Percentiles rank a stretch among this genome's conserved stretches.
phyloP scores from a whole-genome alignment of 2,888 invertebrate genomes.

The Didymodactylos carnosus region DNA sequence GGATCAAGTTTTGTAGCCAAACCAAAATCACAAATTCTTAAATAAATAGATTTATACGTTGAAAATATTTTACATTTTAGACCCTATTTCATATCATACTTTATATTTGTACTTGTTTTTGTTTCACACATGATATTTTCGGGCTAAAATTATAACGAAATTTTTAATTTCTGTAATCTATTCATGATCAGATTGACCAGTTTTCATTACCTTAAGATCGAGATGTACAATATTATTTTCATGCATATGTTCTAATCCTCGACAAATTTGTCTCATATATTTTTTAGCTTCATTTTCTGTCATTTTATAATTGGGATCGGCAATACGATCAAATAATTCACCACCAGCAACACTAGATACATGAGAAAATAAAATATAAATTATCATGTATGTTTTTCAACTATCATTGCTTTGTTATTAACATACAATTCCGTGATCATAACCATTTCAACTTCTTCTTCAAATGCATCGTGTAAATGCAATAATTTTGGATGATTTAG shows the following conservation, averaged over 20 bases:
- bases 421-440: slow-evolving; percentile 97
- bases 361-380: neutral
- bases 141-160: slow-evolving; percentile 37
- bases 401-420: slow-evolving; percentile 48
- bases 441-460: slow-evolving; percentile 97
- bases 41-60: too few species aligned
- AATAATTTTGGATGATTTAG: slow-evolving; percentile 88
- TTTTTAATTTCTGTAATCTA: neutral
- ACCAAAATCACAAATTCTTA: slow-evolving; percentile 97
- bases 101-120: slow-evolving; percentile 74
- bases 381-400: neutral
- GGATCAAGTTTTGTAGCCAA: slow-evolving; percentile 91
- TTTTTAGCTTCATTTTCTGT: slow-evolving; percentile 95
- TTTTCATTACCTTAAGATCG: slow-evolving; percentile 40
- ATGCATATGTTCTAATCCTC: slow-evolving; percentile 93
- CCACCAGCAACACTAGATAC: slow-evolving; percentile 72
- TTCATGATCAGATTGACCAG: too few species aligned
- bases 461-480: slow-evolving; percentile 92
- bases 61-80: too few species aligned
- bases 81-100: too few species aligned
- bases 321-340: slow-evolving; percentile 92
- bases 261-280: slow-evolving; percentile 95
- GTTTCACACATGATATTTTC: slow-evolving; percentile 99
- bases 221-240: slow-evolving; percentile 96
- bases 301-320: slow-evolving; percentile 92